These are phyloP conservation scores for Sialis fuliginosa DNA, from an alignment of 2,888 invertebrate genomes.

Conservation along the genomic window DNA sequence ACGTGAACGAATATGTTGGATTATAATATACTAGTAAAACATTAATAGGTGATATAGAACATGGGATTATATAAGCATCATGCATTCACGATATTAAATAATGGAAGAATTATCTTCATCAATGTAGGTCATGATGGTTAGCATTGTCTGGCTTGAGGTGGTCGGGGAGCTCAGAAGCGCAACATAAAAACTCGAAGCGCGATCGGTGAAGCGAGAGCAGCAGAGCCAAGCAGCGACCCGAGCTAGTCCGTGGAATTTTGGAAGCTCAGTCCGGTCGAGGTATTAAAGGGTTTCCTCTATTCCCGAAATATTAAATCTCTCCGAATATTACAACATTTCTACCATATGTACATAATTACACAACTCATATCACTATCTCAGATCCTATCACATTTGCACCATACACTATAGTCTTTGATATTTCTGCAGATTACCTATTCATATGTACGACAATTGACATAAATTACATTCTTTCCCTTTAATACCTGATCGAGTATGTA, in stretches of 20 bases:
- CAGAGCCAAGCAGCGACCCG: slow-evolving; percentile 27
- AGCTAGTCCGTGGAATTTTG: slow-evolving; percentile 22
- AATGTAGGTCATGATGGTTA: too few relatives aligned
- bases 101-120: too few relatives aligned
- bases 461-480: neutral
- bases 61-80: too few relatives aligned
- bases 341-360: neutral
- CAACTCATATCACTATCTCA: neutral
- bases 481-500: neutral
- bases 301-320: neutral
- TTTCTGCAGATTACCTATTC: neutral
- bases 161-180: slow-evolving; percentile 7
- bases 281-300: slow-evolving; percentile 5
- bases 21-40: too few relatives aligned
- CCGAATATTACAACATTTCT: neutral
- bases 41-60: too few relatives aligned
- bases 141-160: too few relatives aligned
- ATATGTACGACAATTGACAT: neutral
- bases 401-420: too few relatives aligned
- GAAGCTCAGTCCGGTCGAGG: slow-evolving; percentile 19
- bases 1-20: too few relatives aligned
- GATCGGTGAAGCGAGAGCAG: slow-evolving; percentile 6
- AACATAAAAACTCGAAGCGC: slow-evolving; percentile 1
- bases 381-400: neutral
- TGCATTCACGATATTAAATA: too few relatives aligned